Percentiles rank a stretch among this genome's conserved stretches.
phyloP scores from a whole-genome alignment of 2,113 vertebrate species.

The Elaphurus davidianus region DNA sequence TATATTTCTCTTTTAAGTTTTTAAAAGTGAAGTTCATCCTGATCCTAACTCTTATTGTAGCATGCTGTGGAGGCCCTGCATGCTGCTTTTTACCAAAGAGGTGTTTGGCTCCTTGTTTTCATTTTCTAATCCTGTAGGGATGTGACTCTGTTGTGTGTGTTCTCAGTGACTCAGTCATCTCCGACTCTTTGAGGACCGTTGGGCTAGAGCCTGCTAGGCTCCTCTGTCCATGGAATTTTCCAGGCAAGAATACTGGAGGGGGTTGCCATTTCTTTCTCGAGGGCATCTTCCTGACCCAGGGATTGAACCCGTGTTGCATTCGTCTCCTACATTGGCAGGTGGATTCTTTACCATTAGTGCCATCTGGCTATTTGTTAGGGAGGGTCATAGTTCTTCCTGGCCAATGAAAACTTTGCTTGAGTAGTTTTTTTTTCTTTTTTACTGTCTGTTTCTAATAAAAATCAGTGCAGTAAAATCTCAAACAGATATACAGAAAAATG shows the following conservation, averaged over 20 bases:
- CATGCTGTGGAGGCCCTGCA: background rate
- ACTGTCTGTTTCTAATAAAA: background rate
- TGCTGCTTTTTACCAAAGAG: background rate
- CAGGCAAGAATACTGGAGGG: background rate
- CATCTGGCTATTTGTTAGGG: background rate
- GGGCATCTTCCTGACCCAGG: background rate
- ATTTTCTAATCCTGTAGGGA: background rate
- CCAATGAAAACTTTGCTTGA: background rate
- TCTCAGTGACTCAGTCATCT: background rate
- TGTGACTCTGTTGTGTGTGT: background rate
- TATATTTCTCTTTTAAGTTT: background rate
- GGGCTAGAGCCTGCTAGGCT: background rate
- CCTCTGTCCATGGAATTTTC: background rate
- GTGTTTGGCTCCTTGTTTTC: background rate
- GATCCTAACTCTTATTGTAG: background rate
- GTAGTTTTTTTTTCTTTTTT: background rate
- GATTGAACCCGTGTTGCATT: background rate
- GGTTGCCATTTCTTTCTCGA: background rate
- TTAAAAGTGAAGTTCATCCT: conserved; percentile 47
- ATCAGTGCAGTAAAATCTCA: background rate
- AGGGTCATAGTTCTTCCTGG: background rate
- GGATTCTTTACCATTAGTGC: background rate
- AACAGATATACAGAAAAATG: background rate
- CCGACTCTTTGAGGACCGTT: background rate
- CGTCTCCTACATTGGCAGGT: background rate